phyloP scores from a whole-genome alignment of 2,113 vertebrate genomes.

The Zosterops lateralis region DNA sequence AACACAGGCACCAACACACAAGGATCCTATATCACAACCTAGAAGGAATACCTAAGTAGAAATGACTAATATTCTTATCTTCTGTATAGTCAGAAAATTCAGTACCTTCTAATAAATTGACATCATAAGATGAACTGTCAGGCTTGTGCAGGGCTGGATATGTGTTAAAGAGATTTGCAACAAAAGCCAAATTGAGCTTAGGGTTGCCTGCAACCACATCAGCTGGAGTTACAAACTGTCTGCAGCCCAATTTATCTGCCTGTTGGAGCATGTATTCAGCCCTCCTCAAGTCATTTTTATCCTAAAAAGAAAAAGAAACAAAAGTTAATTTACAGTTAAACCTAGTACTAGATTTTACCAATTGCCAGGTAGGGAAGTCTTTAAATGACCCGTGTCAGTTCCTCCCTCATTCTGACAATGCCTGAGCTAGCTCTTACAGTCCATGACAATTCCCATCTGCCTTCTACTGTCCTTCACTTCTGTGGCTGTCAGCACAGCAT shows the following conservation, averaged over 20 bases:
- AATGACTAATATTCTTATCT: not conserved
- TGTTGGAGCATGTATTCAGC: constrained; percentile 91
- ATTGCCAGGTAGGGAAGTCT: not conserved
- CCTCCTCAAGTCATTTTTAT: constrained; percentile 81
- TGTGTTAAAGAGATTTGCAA: constrained; percentile 95
- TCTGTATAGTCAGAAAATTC: not conserved
- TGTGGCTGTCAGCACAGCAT: not conserved
- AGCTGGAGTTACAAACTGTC: constrained; percentile 90
- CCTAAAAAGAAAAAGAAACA: constrained; percentile 72
- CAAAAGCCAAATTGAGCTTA: constrained; percentile 95
- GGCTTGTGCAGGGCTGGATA: constrained; percentile 80
- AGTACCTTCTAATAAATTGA: constrained; percentile 85
- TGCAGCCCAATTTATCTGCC: constrained; percentile 91
- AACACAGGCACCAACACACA: not conserved
- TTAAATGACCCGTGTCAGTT: not conserved
- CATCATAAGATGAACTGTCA: constrained; percentile 74
- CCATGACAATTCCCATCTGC: not conserved
- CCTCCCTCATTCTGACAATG: not conserved
- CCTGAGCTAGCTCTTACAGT: not conserved
- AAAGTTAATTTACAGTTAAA: not conserved
- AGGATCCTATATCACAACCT: not conserved
- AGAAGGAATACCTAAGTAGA: not conserved
- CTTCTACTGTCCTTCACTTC: not conserved
- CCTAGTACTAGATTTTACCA: not conserved
- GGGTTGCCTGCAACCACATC: constrained; percentile 93